Base-by-base conservation (phyloP, 2,888 invertebrate genomes). In the Bembecia ichneumoniformis region DNA sequence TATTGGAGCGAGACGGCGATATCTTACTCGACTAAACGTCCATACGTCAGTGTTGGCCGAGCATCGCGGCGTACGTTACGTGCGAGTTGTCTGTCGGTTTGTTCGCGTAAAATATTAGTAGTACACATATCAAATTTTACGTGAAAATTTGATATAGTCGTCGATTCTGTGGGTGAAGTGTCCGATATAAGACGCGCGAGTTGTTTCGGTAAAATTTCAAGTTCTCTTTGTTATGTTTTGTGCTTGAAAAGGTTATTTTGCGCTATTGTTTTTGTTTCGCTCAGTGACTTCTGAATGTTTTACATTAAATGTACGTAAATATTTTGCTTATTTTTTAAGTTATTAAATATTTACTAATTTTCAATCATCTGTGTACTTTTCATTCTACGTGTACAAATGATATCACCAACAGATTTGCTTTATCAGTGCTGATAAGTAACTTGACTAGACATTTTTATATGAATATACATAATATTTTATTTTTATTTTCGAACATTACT, bases 111-210 rank as follows among this genome's bases (percentile, higher is more conserved):
- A 28, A 28, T 28, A 28, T 28, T 65, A 11, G 66, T 68, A 66
- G 76, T 75, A 78, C 86, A 86, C 86, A 81, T 86, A 84, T 87
- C 84, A 77, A 82, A 82, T 87, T 87, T 86, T 80, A 78, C 78
- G 78, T 68, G 77, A 81, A 86, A 87, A 79, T 84, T 86, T 82
- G 84, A 82, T 86, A 83, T 82, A 58, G 86, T 86, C 69, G 86
- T 86, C 76, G 68, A 72, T 70, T 67, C 76, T 77, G 83, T 84
- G 82, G 55, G 58, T 60, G 60, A 72, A 78, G 77, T 81, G 81
- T 72, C 68, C 71, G 66, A 51, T 77, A 77, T 2, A 10, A 75
- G 73, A 78, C 77, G 9, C 60, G 68, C 69, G 71, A 63, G 65
- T 73, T 72, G 54, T 70, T n/a, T 66, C 72, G 75, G 78, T 78